phyloP scores from a whole-genome alignment of 2,113 vertebrate genomes.

The Sprattus sprattus region DNA sequence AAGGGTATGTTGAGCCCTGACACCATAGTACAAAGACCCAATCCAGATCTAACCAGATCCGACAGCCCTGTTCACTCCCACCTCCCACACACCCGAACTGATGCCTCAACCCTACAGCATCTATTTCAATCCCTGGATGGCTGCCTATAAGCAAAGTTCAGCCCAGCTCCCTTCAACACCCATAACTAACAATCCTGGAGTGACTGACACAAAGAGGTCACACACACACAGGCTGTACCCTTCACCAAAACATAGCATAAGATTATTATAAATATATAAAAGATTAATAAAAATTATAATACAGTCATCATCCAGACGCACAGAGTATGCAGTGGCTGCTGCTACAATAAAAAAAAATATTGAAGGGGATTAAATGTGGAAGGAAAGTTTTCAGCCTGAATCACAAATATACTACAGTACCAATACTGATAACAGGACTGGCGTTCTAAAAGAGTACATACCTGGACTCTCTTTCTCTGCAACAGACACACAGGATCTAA shows the following conservation, averaged over 20 bases:
- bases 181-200: not conserved
- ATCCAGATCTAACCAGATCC: constrained; percentile 4
- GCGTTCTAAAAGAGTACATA: constrained; percentile 58
- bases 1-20: not conserved
- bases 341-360: not conserved
- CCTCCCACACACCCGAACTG: not conserved
- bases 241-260: not conserved
- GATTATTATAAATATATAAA: not conserved
- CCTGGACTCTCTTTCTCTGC: constrained; percentile 73
- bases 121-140: constrained; percentile 2
- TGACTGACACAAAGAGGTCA: not conserved
- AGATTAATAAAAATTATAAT: constrained; percentile 1
- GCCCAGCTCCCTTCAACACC: not conserved
- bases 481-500: constrained; percentile 76
- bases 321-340: not conserved
- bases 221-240: not conserved
- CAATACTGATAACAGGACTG: not conserved
- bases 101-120: not conserved
- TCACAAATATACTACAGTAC: not conserved
- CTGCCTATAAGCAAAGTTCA: not conserved
- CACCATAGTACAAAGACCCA: not conserved
- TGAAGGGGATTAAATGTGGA: not conserved
- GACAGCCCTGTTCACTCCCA: not conserved
- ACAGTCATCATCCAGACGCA: not conserved
- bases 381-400: not conserved